Conservation (phyloP, 2,888 invertebrate species). For the Aphrophora alni region DNA sequence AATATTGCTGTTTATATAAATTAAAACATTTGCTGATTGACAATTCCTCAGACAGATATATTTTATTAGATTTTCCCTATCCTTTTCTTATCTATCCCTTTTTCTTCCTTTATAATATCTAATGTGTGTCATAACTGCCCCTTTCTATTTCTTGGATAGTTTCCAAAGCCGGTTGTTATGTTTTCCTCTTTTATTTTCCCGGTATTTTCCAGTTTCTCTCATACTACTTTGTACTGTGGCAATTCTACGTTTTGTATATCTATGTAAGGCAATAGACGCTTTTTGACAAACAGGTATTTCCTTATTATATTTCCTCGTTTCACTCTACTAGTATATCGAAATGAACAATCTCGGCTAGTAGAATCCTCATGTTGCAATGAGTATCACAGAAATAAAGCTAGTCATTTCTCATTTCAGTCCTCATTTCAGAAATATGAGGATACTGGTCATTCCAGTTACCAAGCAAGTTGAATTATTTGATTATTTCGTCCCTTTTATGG, state of each 20-base stretch:
- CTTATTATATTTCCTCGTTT: constrained; percentile 2
- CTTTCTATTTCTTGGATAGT: background rate
- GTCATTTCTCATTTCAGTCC: no score
- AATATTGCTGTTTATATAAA: background rate
- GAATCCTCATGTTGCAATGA: background rate
- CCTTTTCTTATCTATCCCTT: background rate
- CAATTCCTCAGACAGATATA: constrained; percentile 10
- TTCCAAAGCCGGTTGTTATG: background rate
- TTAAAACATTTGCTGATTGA: background rate
- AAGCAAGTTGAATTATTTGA: constrained; percentile 8
- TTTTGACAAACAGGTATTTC: constrained; percentile 18
- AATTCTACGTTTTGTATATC: background rate
- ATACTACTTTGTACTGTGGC: background rate
- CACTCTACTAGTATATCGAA: background rate
- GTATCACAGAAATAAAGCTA: constrained; percentile 4
- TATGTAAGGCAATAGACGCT: constrained; percentile 10
- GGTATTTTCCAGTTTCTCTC: background rate
- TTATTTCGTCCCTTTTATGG: background rate
- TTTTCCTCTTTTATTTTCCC: constrained; percentile 8
- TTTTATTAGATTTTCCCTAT: background rate
- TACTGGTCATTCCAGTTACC: constrained; percentile 16
- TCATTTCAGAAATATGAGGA: constrained; percentile 10
- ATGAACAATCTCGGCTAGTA: background rate
- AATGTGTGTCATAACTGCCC: constrained; percentile 15
- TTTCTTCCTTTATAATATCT: background rate